These are phyloP conservation scores for Gasterosteus aculeatus DNA, from an alignment of 2,113 vertebrate species.

Conservation along the genomic window DNA sequence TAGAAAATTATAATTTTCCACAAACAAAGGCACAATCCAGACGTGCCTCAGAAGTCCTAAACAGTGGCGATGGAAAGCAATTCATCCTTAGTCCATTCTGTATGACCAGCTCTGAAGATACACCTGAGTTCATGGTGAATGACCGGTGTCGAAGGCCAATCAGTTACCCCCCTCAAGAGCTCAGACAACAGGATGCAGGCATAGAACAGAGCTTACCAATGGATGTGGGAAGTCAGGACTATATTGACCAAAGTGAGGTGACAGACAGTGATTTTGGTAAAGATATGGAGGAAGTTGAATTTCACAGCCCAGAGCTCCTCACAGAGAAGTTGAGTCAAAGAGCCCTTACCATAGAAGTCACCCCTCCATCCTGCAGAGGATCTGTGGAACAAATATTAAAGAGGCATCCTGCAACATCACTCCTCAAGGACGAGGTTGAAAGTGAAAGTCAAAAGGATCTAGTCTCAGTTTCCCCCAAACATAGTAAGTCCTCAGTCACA, in stretches of 20 bases:
- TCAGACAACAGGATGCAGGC: slow-evolving; percentile 6
- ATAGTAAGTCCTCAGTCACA: slow-evolving; percentile 66
- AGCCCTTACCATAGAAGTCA: slow-evolving; percentile 54
- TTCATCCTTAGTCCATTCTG: slow-evolving; percentile 33
- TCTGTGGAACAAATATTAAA: slow-evolving; percentile 60
- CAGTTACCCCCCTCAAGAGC: slow-evolving; percentile 15
- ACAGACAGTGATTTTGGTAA: slow-evolving; percentile 74
- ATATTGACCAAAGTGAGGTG: slow-evolving; percentile 63
- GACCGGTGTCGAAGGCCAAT: slow-evolving; percentile 21
- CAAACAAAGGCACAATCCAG: slow-evolving; percentile 39
- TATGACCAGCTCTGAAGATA: slow-evolving; percentile 63
- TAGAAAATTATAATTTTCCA: slow-evolving; percentile 59
- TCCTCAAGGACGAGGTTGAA: slow-evolving; percentile 18
- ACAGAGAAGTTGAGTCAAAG: slow-evolving; percentile 38
- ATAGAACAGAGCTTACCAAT: slow-evolving; percentile 37
- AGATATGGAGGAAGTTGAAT: slow-evolving; percentile 57
- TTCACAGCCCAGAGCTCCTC: slow-evolving; percentile 5
- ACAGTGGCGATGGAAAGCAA: slow-evolving; percentile 24
- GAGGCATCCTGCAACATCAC: slow-evolving; percentile 5
- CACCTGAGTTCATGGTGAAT: slow-evolving; percentile 46
- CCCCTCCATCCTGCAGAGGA: slow-evolving; percentile 63
- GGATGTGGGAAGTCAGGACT: slow-evolving; percentile 30
- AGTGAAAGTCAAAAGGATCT: slow-evolving; percentile 11
- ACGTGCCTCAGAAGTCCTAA: slow-evolving; percentile 46
- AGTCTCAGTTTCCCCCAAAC: slow-evolving; percentile 22